phyloP scores from a whole-genome alignment of 2,797 vertebrate species.

The Sandelia bainsii region DNA sequence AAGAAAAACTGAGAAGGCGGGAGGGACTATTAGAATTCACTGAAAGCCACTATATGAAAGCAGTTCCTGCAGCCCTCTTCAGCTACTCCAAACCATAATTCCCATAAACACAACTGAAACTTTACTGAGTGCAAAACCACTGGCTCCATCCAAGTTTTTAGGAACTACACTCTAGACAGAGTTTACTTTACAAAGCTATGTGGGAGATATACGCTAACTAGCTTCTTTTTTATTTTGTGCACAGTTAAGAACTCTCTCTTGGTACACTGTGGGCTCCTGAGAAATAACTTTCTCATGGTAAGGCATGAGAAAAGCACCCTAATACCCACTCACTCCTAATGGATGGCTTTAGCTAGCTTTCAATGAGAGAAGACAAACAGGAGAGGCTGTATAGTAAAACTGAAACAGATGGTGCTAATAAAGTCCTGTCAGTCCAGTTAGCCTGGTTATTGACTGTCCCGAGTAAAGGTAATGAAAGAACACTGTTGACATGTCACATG shows the following conservation, averaged over 20 bases:
- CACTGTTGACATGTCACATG: constrained; percentile 62
- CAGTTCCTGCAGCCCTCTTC: constrained; percentile 61
- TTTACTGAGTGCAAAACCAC: constrained; percentile 83
- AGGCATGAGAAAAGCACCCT: constrained; percentile 50
- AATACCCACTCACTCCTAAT: constrained; percentile 66
- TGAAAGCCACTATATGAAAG: constrained; percentile 64
- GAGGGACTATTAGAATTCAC: constrained; percentile 46
- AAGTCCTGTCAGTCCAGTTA: constrained; percentile 71
- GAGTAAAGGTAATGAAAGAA: constrained; percentile 75
- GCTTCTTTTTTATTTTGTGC: constrained; percentile 46
- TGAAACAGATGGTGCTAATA: constrained; percentile 83
- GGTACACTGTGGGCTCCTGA: constrained; percentile 66
- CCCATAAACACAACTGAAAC: constrained; percentile 74
- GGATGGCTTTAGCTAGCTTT: constrained; percentile 72
- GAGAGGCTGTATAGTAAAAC: constrained; percentile 77
- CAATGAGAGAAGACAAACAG: constrained; percentile 77
- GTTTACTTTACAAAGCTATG: constrained; percentile 69
- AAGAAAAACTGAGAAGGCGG: constrained; percentile 32
- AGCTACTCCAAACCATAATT: constrained; percentile 76
- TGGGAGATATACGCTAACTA: constrained; percentile 49
- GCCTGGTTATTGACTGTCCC: constrained; percentile 65
- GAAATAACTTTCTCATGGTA: constrained; percentile 73
- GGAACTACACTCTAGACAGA: constrained; percentile 64
- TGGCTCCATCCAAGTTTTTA: constrained; percentile 71
- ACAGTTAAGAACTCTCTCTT: constrained; percentile 50